These are phyloP conservation scores for Cylas formicarius DNA, from an alignment of 1,140 invertebrate genomes.

Conservation along the genomic window DNA sequence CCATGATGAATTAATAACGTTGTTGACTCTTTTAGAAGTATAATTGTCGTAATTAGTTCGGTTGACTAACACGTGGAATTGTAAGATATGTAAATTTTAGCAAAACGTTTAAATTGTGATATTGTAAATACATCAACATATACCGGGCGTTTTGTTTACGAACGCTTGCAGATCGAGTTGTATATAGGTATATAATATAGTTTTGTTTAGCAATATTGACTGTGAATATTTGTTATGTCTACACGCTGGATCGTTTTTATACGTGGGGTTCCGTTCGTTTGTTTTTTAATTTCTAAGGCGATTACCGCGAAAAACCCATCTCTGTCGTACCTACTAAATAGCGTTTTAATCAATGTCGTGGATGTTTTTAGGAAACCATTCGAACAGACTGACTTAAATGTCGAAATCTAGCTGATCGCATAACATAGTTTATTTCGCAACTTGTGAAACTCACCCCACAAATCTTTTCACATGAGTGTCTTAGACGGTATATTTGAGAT, in stretches of 20 bases:
- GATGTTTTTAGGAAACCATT: too few species aligned
- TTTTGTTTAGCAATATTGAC: slow-evolving; percentile 23
- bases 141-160: slow-evolving; percentile 11
- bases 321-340: too few species aligned
- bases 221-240: slow-evolving; percentile 20
- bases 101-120: slow-evolving; percentile 21
- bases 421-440: too few species aligned
- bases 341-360: too few species aligned
- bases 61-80: slow-evolving; percentile 4
- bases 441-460: too few species aligned
- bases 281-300: too few species aligned
- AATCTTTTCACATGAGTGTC: slow-evolving; percentile 19
- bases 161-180: too few species aligned
- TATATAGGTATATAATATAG: slow-evolving; percentile 9
- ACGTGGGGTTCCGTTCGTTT: slow-evolving; percentile 6
- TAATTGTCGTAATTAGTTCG: not conserved
- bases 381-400: too few species aligned
- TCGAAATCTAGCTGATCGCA: too few species aligned
- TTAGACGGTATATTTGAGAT: slow-evolving; percentile 11
- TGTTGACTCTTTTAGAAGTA: too few species aligned
- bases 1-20: too few species aligned
- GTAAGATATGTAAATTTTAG: slow-evolving; percentile 15
- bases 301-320: too few species aligned
- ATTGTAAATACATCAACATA: slow-evolving; percentile 18
- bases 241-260: slow-evolving; percentile 19